Evolutionary conservation across 2,113 vertebrate genomes (phyloP).

Genomic region (Sminthopsis crassicaudata): DNA sequence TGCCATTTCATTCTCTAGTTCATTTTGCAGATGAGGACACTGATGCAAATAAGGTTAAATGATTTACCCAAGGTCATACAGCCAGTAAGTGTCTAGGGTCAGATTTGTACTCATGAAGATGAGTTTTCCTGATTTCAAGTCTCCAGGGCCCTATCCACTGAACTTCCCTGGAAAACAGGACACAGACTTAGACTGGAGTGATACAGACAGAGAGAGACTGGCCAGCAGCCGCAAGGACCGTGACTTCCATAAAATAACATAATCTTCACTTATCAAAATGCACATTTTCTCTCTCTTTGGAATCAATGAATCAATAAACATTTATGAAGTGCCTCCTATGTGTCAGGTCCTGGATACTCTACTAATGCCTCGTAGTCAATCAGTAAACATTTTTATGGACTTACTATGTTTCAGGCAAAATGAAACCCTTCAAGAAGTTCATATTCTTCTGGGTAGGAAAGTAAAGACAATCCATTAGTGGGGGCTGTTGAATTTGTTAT

Average conservation of each 20-base stretch:
- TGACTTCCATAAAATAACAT: neutral
- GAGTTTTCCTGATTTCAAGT: too few relatives aligned
- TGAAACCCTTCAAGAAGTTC: neutral
- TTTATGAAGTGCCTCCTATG: neutral
- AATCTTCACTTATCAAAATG: neutral
- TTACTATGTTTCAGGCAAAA: neutral
- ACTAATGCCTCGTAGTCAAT: neutral
- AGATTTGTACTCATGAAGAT: too few relatives aligned
- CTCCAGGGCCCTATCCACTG: too few relatives aligned
- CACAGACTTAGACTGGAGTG: neutral
- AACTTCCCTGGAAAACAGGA: neutral
- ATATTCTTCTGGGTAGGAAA: neutral
- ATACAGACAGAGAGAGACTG: neutral
- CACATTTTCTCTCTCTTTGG: neutral
- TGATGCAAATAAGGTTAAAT: too few relatives aligned
- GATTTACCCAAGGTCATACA: too few relatives aligned
- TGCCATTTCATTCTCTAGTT: too few relatives aligned
- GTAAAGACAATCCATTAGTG: neutral
- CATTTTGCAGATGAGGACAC: too few relatives aligned
- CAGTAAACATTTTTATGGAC: neutral
- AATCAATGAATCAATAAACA: neutral
- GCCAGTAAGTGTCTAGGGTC: too few relatives aligned
- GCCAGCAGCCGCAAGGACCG: neutral
- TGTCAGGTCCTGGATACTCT: neutral
- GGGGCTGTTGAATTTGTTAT: neutral